These are phyloP conservation scores for Dallia pectoralis DNA, from an alignment of 2,797 vertebrate species.

Conservation along the genomic window DNA sequence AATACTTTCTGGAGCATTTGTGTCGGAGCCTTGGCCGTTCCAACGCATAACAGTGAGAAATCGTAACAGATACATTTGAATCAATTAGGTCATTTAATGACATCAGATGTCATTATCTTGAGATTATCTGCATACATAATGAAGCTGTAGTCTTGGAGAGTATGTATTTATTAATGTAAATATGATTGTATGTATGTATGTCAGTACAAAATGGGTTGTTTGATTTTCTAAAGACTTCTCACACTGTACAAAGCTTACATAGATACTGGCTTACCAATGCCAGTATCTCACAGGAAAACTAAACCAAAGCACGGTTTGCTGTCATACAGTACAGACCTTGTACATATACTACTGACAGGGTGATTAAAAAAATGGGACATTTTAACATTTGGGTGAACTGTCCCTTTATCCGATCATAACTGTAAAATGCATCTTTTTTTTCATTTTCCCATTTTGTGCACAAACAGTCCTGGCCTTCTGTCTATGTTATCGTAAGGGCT, in stretches of 20 bases:
- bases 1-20: conserved; percentile 80
- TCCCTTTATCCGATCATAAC: neutral
- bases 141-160: neutral
- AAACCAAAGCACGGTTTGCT: no score
- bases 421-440: neutral
- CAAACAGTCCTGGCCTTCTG: neutral
- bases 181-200: no score
- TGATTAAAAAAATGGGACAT: no score
- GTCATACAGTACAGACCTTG: no score
- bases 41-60: conserved; percentile 76
- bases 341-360: no score
- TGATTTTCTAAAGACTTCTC: no score
- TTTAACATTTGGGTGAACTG: no score
- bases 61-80: conserved; percentile 69
- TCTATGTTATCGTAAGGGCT: neutral
- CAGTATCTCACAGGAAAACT: no score
- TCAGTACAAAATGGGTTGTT: no score
- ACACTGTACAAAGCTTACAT: no score
- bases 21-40: conserved; percentile 73
- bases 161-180: no score
- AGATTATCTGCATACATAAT: neutral
- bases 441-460: neutral
- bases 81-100: conserved; percentile 79
- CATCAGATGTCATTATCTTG: conserved; percentile 35
- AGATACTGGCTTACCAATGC: no score